phyloP scores from a whole-genome alignment of 2,113 vertebrate genomes.

The Eudyptes chrysolophus region DNA sequence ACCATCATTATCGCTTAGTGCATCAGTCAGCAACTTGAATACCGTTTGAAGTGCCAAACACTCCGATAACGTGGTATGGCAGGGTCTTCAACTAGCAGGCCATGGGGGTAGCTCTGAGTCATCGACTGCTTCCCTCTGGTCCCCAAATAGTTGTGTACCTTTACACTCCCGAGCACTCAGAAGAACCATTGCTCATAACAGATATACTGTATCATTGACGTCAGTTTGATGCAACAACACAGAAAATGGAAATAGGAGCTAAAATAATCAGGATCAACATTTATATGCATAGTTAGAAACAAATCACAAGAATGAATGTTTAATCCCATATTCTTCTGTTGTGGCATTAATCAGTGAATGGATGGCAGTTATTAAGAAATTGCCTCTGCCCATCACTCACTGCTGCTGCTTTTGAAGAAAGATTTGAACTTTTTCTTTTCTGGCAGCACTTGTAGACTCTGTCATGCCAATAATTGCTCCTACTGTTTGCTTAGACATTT shows the following conservation, averaged over 20 bases:
- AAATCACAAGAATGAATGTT: not conserved
- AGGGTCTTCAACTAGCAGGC: not conserved
- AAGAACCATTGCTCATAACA: not conserved
- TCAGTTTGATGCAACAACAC: not conserved
- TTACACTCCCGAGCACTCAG: not conserved
- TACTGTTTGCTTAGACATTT: not conserved
- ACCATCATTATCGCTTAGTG: not conserved
- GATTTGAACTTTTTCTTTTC: not conserved
- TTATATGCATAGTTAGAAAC: not conserved
- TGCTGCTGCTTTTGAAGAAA: not conserved
- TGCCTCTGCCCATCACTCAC: not conserved
- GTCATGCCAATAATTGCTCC: not conserved
- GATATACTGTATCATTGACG: not conserved
- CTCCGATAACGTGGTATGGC: not conserved
- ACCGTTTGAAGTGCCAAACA: not conserved
- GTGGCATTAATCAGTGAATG: not conserved
- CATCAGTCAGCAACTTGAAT: not conserved
- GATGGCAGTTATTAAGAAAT: not conserved
- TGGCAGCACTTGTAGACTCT: not conserved
- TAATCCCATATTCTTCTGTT: not conserved
- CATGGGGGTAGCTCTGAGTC: not conserved
- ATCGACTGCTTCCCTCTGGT: not conserved
- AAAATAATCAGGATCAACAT: not conserved
- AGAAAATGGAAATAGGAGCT: not conserved
- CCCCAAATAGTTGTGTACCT: not conserved